A percentile compares a stretch with the other conserved stretches of the same genome.
Conservation (phyloP, 2,888 invertebrate genomes). For the Plebejus argus region DNA sequence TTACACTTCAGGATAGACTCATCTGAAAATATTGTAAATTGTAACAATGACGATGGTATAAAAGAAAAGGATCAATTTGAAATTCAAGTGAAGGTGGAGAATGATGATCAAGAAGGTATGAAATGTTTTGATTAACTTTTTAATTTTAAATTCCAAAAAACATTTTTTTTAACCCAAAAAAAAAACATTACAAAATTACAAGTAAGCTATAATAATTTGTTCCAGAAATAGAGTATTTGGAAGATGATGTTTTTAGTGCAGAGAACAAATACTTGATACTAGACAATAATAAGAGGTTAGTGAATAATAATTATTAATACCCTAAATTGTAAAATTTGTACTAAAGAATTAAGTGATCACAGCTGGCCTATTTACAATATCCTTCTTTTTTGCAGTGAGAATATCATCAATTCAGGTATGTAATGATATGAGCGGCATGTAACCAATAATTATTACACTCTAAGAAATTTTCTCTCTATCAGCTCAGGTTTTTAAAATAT, state of each 20-base stretch:
- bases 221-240: constrained; percentile 54
- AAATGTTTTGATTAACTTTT: background rate
- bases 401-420: background rate
- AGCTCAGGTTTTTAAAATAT: too few species aligned
- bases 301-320: background rate
- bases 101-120: background rate
- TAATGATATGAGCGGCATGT: background rate
- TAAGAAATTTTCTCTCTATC: too few species aligned
- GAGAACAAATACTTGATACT: constrained; percentile 42
- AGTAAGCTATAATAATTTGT: constrained; percentile 32
- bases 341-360: background rate
- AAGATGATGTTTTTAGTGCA: constrained; percentile 48
- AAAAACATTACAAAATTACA: too few species aligned
- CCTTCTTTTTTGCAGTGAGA: background rate
- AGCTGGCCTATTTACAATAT: background rate
- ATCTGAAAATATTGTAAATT: background rate
- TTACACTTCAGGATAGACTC: background rate
- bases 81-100: background rate
- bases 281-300: constrained; percentile 39
- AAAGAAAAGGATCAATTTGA: background rate
- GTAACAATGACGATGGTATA: background rate
- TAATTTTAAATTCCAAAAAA: background rate
- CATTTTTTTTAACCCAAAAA: too few species aligned
- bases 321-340: background rate
- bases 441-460: too few species aligned